A percentile compares a stretch with the other conserved stretches of the same genome.
Conservation (phyloP, 2,797 vertebrate genomes). For the Eutrigla gurnardus region DNA sequence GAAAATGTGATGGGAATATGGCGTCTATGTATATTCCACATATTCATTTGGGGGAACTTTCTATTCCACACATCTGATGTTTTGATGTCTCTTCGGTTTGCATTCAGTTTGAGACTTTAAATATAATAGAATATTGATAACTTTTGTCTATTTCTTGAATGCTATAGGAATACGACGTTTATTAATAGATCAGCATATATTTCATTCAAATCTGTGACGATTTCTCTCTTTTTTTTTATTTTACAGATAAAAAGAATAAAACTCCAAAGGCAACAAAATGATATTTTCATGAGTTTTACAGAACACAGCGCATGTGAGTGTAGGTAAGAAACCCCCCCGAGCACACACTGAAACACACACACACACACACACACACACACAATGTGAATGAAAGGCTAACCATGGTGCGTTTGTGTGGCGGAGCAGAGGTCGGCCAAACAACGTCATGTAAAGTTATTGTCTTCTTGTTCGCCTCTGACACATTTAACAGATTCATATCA, state of each 20-base stretch:
- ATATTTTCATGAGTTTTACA: conserved; percentile 94
- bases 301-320: conserved; percentile 98
- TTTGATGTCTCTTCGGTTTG: not conserved
- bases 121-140: not conserved
- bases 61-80: not conserved
- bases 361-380: not conserved
- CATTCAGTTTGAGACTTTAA: not conserved
- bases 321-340: conserved; percentile 89
- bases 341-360: conserved; percentile 30
- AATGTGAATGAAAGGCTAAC: conserved; percentile 19
- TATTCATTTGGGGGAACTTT: not conserved
- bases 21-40: not conserved
- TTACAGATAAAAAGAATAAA: conserved; percentile 95
- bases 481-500: conserved; percentile 49
- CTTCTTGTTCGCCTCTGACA: conserved; percentile 49
- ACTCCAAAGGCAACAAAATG: conserved; percentile 88
- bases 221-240: conserved; percentile 47
- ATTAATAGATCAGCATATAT: not conserved
- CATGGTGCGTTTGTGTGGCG: conserved; percentile 9
- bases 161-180: not conserved
- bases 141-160: not conserved
- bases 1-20: not conserved
- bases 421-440: conserved; percentile 30
- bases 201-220: conserved; percentile 1
- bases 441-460: conserved; percentile 37